Evolutionary conservation across 2,797 vertebrate genomes (phyloP).

Genomic region (Thalassophryne amazonica): DNA sequence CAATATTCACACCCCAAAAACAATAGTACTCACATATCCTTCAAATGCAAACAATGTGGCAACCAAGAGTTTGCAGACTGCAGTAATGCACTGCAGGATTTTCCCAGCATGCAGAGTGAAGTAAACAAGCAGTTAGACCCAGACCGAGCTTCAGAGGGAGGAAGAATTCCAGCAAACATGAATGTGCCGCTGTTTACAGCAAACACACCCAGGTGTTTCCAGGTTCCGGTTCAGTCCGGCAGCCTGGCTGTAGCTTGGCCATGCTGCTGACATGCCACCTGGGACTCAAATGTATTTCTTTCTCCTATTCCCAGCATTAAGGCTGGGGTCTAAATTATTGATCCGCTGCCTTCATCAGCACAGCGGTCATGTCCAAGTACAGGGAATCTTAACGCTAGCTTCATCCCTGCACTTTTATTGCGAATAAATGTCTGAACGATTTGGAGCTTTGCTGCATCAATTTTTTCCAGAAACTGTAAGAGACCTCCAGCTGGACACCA

Average conservation of each 20-base stretch:
- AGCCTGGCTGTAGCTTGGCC: conserved; percentile 30
- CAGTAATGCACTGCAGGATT: conserved; percentile 39
- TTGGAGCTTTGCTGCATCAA: too few species aligned
- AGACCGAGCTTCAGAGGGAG: conserved; percentile 49
- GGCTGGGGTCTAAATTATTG: conserved; percentile 95
- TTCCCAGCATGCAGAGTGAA: conserved; percentile 27
- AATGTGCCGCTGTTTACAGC: conserved; percentile 59
- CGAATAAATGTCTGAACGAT: too few species aligned
- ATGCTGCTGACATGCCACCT: conserved; percentile 77
- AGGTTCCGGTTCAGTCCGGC: conserved; percentile 44
- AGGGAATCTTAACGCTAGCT: conserved; percentile 85
- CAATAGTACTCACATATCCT: conserved; percentile 60
- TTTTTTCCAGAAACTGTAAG: too few species aligned
- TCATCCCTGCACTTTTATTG: conserved; percentile 85
- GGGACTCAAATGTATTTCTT: conserved; percentile 88
- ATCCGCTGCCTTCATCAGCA: conserved; percentile 94
- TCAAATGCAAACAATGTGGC: conserved; percentile 63
- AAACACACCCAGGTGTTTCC: conserved; percentile 42
- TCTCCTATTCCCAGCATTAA: conserved; percentile 89
- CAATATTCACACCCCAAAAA: conserved; percentile 69
- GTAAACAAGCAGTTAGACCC: conserved; percentile 60
- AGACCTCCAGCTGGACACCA: too few species aligned
- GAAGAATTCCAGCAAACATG: conserved; percentile 62
- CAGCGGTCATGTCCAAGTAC: conserved; percentile 90
- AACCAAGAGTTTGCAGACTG: conserved; percentile 45